A percentile compares a stretch with the other conserved stretches of the same genome.
Conservation (phyloP, 2,797 vertebrate species). For the Ceryle rudis region DNA sequence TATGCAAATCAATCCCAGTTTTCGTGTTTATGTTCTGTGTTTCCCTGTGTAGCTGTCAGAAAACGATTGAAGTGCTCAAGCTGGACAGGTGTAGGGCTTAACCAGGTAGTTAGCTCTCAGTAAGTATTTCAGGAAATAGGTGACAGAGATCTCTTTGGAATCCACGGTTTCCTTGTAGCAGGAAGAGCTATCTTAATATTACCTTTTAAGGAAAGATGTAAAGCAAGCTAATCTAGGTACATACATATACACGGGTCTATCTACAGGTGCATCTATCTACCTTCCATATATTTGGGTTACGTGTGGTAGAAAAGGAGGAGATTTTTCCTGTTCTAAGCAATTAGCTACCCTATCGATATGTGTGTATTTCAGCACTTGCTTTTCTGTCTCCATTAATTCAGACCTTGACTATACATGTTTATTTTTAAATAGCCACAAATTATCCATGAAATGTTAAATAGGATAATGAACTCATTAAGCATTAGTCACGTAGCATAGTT, state of each 20-base stretch:
- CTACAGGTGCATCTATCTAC: neutral
- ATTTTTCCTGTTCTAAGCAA: neutral
- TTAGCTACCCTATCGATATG: neutral
- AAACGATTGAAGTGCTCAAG: neutral
- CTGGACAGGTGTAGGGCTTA: neutral
- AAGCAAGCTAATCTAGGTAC: neutral
- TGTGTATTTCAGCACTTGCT: neutral
- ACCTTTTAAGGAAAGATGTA: neutral
- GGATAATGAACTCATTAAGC: conserved; percentile 60
- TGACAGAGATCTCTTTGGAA: neutral
- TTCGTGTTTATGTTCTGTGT: neutral
- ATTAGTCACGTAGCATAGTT: neutral
- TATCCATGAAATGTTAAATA: conserved; percentile 58
- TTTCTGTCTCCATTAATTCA: conserved; percentile 30
- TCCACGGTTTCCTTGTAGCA: neutral
- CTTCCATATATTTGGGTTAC: neutral
- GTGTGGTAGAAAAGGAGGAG: neutral
- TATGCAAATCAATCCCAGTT: neutral
- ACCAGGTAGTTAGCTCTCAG: neutral
- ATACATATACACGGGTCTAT: neutral
- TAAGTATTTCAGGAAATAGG: neutral
- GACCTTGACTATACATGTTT: conserved; percentile 51
- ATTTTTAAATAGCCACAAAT: conserved; percentile 60
- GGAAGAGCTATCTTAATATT: neutral
- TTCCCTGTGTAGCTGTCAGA: neutral